These are phyloP conservation scores for Eupithecia vulgata DNA, from an alignment of 2,888 invertebrate species.

Conservation along the genomic window DNA sequence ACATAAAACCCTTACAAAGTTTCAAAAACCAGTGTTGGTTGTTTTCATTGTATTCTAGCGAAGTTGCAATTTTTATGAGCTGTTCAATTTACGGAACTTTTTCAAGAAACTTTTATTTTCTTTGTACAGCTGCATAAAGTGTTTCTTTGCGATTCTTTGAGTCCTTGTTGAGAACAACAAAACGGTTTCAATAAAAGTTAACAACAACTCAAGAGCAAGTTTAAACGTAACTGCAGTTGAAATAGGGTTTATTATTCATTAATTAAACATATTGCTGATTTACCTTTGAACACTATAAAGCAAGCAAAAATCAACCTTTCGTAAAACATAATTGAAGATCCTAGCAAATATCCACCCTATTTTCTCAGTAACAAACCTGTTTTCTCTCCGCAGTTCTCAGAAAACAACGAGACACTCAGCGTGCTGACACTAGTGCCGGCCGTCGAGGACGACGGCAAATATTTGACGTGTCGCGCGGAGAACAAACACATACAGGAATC, in stretches of 20 bases:
- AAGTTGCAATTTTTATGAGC: conserved; percentile 28
- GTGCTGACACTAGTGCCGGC: conserved; percentile 92
- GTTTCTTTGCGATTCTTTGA: conserved; percentile 16
- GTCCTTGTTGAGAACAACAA: conserved; percentile 22
- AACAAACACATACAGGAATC: conserved; percentile 93
- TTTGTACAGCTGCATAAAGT: conserved; percentile 25
- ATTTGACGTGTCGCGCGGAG: conserved; percentile 94
- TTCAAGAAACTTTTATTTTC: conserved; percentile 24
- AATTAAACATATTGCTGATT: not conserved
- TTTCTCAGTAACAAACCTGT: conserved; percentile 12
- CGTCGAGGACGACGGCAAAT: conserved; percentile 95
- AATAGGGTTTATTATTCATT: not conserved
- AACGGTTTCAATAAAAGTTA: conserved; percentile 10
- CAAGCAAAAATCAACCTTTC: not conserved
- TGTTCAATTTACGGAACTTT: conserved; percentile 29
- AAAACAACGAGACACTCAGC: conserved; percentile 93
- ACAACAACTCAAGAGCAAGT: conserved; percentile 13
- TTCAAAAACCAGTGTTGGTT: not conserved
- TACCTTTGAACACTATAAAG: not conserved
- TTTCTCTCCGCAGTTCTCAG: conserved; percentile 86
- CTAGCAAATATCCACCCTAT: not conserved
- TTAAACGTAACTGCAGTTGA: conserved; percentile 1
- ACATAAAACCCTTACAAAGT: conserved; percentile 11
- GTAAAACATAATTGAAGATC: not conserved
- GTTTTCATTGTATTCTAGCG: conserved; percentile 15